These are phyloP conservation scores for Lepidurus couesii DNA, from an alignment of 1,140 invertebrate species.

Conservation along the genomic window DNA sequence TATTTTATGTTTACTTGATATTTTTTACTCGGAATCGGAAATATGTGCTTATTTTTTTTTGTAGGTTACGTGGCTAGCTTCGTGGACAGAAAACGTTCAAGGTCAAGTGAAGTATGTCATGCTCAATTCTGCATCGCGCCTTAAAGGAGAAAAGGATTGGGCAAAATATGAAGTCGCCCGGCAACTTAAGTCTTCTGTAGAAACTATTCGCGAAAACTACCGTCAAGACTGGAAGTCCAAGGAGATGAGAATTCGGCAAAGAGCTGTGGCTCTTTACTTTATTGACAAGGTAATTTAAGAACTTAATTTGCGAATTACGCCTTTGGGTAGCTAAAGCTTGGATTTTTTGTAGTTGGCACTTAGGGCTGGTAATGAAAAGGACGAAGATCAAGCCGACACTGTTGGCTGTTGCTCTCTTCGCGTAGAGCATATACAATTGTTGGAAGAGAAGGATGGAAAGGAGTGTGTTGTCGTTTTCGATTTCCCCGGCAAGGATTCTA, in stretches of 20 bases:
- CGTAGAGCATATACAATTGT: slow-evolving; percentile 89
- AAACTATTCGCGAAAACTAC: slow-evolving; percentile 86
- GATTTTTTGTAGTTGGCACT: slow-evolving; percentile 65
- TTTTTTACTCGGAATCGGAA: neutral
- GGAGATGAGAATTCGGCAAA: slow-evolving; percentile 95
- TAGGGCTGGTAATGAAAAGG: slow-evolving; percentile 99
- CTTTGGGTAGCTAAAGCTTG: neutral
- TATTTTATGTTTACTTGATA: slow-evolving; percentile 22
- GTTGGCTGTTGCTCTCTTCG: slow-evolving; percentile 99
- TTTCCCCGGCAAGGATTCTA: slow-evolving; percentile 92
- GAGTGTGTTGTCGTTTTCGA: slow-evolving; percentile 97
- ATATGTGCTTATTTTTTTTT: neutral
- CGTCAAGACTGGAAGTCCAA: slow-evolving; percentile 92
- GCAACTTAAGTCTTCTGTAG: slow-evolving; percentile 72
- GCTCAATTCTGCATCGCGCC: slow-evolving; percentile 98
- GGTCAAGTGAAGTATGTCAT: slow-evolving; percentile 98
- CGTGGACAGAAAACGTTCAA: slow-evolving; percentile 98
- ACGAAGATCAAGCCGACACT: slow-evolving; percentile 97
- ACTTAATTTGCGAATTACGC: neutral
- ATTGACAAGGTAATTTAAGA: slow-evolving; percentile 73
- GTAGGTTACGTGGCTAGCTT: slow-evolving; percentile 87
- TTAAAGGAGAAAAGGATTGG: slow-evolving; percentile 99
- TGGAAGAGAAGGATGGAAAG: slow-evolving; percentile 82
- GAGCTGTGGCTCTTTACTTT: slow-evolving; percentile 97
- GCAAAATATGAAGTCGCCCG: slow-evolving; percentile 98